phyloP scores from a whole-genome alignment of 2,888 invertebrate genomes.

The Barypeithes pellucidus region DNA sequence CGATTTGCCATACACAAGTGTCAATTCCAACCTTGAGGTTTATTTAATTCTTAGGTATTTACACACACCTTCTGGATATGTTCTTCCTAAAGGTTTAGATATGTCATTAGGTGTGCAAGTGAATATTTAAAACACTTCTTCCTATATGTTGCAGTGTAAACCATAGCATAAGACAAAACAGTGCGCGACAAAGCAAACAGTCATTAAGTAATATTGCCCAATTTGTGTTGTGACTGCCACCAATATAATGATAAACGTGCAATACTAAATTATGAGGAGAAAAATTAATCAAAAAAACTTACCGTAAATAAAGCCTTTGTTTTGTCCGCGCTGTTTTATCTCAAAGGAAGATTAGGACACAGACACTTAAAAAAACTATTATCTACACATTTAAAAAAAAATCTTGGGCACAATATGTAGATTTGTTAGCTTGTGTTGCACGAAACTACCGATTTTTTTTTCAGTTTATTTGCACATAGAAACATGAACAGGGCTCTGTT shows the following conservation, averaged over 20 bases:
- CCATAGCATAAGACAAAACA: constrained; percentile 2
- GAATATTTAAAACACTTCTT: neutral
- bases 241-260: neutral
- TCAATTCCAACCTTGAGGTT: no score
- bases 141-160: neutral
- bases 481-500: no score
- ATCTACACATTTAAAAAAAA: neutral
- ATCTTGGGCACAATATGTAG: no score
- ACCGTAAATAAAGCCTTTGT: neutral
- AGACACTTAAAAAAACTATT: neutral
- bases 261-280: neutral
- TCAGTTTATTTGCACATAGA: no score
- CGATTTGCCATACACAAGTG: no score
- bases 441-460: no score
- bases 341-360: neutral
- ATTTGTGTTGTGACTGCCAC: neutral
- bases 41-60: no score
- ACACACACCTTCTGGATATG: no score
- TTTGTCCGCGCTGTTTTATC: neutral
- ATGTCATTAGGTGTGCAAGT: no score
- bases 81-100: no score
- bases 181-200: neutral
- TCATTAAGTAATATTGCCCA: neutral
- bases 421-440: no score
- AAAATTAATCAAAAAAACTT: neutral